Evolutionary conservation across 2,888 invertebrate genomes (phyloP), one percentile per base, ranked within the genome.

Genomic region (Onthophagus sagittarius): DNA sequence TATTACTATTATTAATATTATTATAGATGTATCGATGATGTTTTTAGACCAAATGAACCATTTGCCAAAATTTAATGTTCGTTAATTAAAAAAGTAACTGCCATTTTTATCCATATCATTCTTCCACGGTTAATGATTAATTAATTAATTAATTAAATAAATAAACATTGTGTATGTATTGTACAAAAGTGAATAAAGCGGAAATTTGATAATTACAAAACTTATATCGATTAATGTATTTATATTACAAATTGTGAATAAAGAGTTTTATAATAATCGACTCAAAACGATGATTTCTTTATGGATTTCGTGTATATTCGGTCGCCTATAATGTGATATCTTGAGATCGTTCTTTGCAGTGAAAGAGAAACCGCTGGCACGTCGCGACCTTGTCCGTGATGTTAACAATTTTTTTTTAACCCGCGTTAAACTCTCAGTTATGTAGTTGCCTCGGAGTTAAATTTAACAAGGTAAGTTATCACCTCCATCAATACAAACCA

Each of bases 191-290:
- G 6, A 53, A 53, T 53, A 53, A 53, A 53, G 11, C 39, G 11
- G 6, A 53, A 53, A 53, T 4, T 11, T 53, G 39, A 53, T 53
- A 53, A 53, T 53, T 53, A 53, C 39, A 11, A 23, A 53, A 53
- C 39, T 53, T 53, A 53, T 53, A 53, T 53, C 39, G 39, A 53
- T 53, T 53, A 53, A 83, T 82, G 79, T 83, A 83, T 83, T 84
- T 84, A 84, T 84, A 84, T 83, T 75, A 79, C 81, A 82, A 82
- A 80, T 53, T 53, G 39, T 53, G 80, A 83, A 83, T 79, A 81
- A 82, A 82, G 82, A 81, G 80, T 83, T 83, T 53, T 77, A 76
- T 75, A 75, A 75, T 75, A 75, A 69, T 71, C 69, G 39, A 72
- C 75, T 75, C 75, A 75, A 75, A 69, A 63, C 31, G 15, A 64